These are phyloP conservation scores for Heterotilapia buettikoferi DNA, from an alignment of 2,113 vertebrate species.

Conservation along the genomic window DNA sequence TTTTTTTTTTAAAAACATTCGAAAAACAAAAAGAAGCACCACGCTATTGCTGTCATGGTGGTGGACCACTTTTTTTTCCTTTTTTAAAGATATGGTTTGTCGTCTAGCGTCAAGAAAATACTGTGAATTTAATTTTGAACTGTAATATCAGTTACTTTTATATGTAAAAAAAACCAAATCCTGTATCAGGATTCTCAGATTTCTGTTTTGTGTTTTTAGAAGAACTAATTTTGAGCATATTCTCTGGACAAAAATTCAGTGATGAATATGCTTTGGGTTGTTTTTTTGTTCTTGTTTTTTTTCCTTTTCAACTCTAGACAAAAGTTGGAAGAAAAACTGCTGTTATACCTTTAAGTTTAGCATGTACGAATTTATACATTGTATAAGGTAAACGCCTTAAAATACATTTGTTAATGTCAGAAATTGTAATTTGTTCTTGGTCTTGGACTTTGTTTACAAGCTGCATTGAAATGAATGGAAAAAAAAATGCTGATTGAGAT, in stretches of 20 bases:
- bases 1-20: neutral
- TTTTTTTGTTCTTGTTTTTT: neutral
- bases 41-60: slow-evolving; percentile 25
- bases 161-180: slow-evolving; percentile 36
- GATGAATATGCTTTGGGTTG: neutral
- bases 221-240: slow-evolving; percentile 59
- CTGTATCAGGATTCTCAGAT: slow-evolving; percentile 76
- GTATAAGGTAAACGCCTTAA: slow-evolving; percentile 75
- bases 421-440: slow-evolving; percentile 64
- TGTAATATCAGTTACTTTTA: slow-evolving; percentile 80
- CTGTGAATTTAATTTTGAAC: slow-evolving; percentile 87
- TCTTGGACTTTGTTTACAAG: slow-evolving; percentile 57
- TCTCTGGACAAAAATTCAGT: slow-evolving; percentile 30
- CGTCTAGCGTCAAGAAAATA: slow-evolving; percentile 73
- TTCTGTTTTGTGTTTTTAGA: slow-evolving; percentile 56
- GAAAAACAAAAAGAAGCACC: neutral
- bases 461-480: slow-evolving; percentile 15
- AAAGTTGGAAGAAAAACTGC: slow-evolving; percentile 48
- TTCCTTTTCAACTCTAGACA: slow-evolving; percentile 74
- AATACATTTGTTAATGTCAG: slow-evolving; percentile 71
- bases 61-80: slow-evolving; percentile 60
- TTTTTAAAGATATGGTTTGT: slow-evolving; percentile 62
- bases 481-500: neutral
- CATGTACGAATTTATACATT: slow-evolving; percentile 95
- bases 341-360: slow-evolving; percentile 81